Evolutionary conservation across 2,888 invertebrate species (phyloP), one percentile per base, ranked within the genome.

Genomic region (Sisyra nigra): DNA sequence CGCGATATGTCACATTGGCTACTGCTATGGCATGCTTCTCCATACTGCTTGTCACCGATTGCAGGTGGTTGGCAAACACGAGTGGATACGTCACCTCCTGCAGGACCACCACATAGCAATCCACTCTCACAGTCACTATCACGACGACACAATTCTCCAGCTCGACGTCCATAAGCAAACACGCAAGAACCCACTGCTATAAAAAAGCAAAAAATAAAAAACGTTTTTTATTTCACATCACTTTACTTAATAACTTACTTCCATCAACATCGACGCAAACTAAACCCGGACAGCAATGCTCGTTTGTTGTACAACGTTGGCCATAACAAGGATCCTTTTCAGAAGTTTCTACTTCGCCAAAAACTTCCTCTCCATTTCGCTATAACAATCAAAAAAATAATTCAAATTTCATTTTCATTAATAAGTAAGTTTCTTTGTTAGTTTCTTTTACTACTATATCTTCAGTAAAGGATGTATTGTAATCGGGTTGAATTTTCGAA

Each of bases 51-150:
- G 52, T 77, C 81, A 42, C 79, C 76, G 48, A 76, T 69, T 3
- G 78, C 70, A 0, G 84, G 84, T 1, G 83, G 78, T 51, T 84
- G 79, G 65, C 88, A 89, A 2, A 85, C 79, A 57, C 83, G 75
- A 18, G 71, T 66, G 42, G 68, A 70, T 41, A 63, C 63, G 13
- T 57, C 55, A 35, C 49, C 51, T 0, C 75, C 71, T 47, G 79
- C 80, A 6, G 59, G 54, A 48, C 57, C 54, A 48, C 80, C 76
- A 62, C 88, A 89, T 50, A 84, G 69, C 32, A 87, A 68, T 38
- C 87, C 88, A 38, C 83, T 77, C 53, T 85, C 85, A 50, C 88
- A 89, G 57, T 89, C 88, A 53, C 77, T 79, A 63, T 88, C 86
- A 40, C 80, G 69, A 55, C 80, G 74, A 65, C 88, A 89, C 7